Conservation (phyloP, 2,888 invertebrate genomes). For the Heliconius aoede region DNA sequence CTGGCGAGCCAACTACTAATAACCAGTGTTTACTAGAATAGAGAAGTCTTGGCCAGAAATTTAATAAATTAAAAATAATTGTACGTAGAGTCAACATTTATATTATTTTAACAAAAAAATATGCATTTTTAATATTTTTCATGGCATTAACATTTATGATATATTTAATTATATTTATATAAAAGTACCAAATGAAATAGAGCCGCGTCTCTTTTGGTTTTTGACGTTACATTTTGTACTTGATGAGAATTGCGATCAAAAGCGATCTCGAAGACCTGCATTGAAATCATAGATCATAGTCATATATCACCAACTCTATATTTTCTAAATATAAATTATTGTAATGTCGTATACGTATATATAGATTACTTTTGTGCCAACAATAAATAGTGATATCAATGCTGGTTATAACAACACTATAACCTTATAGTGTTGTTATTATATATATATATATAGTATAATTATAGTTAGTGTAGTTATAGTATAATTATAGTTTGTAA, state of each 20-base stretch:
- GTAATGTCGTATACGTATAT: neutral
- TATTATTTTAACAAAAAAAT: neutral
- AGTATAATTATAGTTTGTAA: constrained; percentile 17
- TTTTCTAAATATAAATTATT: neutral
- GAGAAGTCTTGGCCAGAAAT: neutral
- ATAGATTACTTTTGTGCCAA: neutral
- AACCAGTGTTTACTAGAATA: neutral
- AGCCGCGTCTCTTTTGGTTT: no score
- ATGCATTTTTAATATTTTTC: neutral
- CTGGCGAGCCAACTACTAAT: neutral
- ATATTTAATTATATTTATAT: neutral
- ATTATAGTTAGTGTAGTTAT: constrained; percentile 14
- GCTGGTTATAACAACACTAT: neutral
- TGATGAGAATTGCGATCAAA: neutral
- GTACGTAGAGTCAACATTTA: neutral
- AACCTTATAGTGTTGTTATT: no score
- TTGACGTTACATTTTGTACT: no score
- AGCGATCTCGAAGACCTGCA: neutral
- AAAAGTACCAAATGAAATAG: no score
- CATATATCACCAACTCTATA: neutral
- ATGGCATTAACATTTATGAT: neutral
- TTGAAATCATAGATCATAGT: neutral
- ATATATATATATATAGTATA: no score
- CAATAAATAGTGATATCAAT: neutral
- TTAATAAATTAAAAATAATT: neutral